phyloP scores from a whole-genome alignment of 37 sponge, comb jelly and placozoan genomes.

The Lycopodina hypogea region DNA sequence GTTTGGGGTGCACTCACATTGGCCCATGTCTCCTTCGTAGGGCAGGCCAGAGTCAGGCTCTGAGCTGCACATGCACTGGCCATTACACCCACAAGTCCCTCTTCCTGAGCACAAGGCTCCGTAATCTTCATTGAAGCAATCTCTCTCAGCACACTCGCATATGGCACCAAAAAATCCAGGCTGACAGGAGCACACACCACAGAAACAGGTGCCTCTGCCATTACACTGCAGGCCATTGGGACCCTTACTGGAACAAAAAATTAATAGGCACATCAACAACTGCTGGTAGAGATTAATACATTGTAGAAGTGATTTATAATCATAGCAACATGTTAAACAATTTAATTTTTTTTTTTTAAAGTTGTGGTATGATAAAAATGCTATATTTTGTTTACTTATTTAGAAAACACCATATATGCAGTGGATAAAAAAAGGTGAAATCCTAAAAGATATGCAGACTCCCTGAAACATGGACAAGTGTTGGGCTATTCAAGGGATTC shows the following conservation, averaged over 20 bases:
- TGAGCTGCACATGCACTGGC: constrained; percentile 17
- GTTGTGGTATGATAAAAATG: too few relatives aligned
- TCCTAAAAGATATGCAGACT: too few relatives aligned
- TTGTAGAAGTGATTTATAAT: too few relatives aligned
- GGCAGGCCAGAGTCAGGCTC: constrained; percentile 17
- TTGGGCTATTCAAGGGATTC: too few relatives aligned
- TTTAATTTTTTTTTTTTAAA: too few relatives aligned
- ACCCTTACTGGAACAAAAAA: background rate
- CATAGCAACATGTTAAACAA: too few relatives aligned
- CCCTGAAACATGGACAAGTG: too few relatives aligned
- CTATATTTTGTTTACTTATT: too few relatives aligned
- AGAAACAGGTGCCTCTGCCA: constrained; percentile 52
- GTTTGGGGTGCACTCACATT: constrained; percentile 48
- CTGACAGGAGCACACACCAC: constrained; percentile 56
- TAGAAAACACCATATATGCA: too few relatives aligned
- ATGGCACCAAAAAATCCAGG: constrained; percentile 44
- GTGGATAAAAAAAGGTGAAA: too few relatives aligned
- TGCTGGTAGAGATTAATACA: too few relatives aligned
- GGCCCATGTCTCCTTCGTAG: background rate
- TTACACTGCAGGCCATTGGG: background rate
- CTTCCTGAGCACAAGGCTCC: constrained; percentile 1
- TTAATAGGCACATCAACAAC: background rate
- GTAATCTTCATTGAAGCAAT: background rate
- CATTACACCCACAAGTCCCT: constrained; percentile 5
- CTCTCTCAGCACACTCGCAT: constrained; percentile 47